Conservation (phyloP, 2,113 vertebrate genomes). For the Gopherus flavomarginatus region DNA sequence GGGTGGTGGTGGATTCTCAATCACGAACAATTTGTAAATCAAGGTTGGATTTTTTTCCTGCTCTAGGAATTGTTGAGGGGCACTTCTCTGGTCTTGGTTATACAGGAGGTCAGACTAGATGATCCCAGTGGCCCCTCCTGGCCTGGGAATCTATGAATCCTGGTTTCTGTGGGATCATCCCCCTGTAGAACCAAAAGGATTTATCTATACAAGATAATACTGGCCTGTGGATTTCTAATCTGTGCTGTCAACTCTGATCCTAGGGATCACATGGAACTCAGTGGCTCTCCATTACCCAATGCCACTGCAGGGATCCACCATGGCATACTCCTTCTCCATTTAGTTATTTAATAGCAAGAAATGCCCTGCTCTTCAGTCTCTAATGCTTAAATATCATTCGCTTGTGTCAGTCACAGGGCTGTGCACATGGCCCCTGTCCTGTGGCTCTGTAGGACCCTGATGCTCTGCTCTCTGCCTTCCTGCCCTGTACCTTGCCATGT, state of each 20-base stretch:
- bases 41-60: background rate
- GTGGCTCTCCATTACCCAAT: background rate
- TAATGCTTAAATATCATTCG: constrained; percentile 41
- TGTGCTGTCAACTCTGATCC: background rate
- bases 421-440: background rate
- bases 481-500: background rate
- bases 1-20: background rate
- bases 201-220: background rate
- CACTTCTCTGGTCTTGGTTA: background rate
- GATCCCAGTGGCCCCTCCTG: background rate
- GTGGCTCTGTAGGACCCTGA: background rate
- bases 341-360: constrained; percentile 63
- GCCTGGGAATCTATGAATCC: background rate
- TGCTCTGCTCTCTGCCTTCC: constrained; percentile 17
- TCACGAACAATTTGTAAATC: background rate
- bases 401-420: background rate
- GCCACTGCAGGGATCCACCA: background rate
- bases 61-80: background rate
- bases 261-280: background rate
- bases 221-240: background rate
- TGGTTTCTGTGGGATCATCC: background rate
- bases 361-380: constrained; percentile 41
- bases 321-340: constrained; percentile 20
- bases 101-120: too few species aligned
- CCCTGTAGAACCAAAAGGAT: background rate